Conservation (phyloP, 2,888 invertebrate genomes). For the Leptinotarsa rubiginosa region DNA sequence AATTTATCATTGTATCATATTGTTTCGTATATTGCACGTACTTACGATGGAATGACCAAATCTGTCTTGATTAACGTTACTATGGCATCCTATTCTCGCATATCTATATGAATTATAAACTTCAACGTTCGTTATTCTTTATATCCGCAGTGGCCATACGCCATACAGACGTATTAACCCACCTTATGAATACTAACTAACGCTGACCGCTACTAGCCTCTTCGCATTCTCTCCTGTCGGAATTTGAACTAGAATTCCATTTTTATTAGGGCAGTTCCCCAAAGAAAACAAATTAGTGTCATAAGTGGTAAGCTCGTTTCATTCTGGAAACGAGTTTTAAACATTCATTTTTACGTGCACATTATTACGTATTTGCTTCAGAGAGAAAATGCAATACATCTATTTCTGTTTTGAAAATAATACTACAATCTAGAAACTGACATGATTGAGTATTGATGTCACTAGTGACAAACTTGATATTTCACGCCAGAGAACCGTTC, state of each 20-base stretch:
- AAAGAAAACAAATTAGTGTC: slow-evolving; percentile 46
- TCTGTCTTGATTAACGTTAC: too few relatives aligned
- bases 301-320: slow-evolving; percentile 38
- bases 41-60: too few relatives aligned
- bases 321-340: slow-evolving; percentile 40
- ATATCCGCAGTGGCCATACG: slow-evolving; percentile 45
- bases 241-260: slow-evolving; percentile 28
- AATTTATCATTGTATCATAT: too few relatives aligned
- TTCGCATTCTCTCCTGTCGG: slow-evolving; percentile 7
- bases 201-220: slow-evolving; percentile 23
- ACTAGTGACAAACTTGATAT: too few relatives aligned
- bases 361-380: background rate
- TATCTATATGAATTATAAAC: slow-evolving; percentile 55
- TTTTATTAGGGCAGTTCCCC: slow-evolving; percentile 41
- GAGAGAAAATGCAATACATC: slow-evolving; percentile 23
- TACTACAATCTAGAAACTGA: too few relatives aligned
- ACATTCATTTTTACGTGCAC: slow-evolving; percentile 40
- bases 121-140: slow-evolving; percentile 54
- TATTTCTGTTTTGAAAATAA: background rate
- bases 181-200: slow-evolving; percentile 46
- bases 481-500: too few relatives aligned
- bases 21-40: too few relatives aligned
- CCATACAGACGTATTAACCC: slow-evolving; percentile 38
- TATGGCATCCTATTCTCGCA: slow-evolving; percentile 48
- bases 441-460: too few relatives aligned